Evolutionary conservation across 2,113 vertebrate genomes (phyloP).

Genomic region (Corythaeola cristata): DNA sequence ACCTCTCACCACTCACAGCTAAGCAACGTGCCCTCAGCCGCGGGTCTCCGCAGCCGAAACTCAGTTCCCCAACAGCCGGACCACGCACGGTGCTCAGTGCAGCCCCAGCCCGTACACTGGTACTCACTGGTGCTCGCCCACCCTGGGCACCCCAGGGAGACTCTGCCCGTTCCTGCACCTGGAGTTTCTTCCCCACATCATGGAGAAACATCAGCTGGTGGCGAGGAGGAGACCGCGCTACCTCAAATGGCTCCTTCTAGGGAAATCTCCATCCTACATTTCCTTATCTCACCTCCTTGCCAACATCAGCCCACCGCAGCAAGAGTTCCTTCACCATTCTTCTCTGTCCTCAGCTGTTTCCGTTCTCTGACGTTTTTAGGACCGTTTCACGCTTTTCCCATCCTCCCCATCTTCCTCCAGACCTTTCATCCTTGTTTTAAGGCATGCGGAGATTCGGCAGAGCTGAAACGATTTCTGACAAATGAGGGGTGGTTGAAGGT

Average conservation of each 20-base stretch:
- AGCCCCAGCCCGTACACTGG: neutral
- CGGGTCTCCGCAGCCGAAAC: neutral
- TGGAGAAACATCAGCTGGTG: neutral
- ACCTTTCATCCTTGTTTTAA: neutral
- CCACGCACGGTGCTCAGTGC: fast-evolving
- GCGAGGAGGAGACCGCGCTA: neutral
- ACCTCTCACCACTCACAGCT: neutral
- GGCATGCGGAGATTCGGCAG: fast-evolving
- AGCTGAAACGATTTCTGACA: neutral
- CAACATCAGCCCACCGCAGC: fast-evolving
- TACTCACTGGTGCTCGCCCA: neutral
- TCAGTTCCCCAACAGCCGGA: neutral
- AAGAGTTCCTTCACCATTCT: neutral
- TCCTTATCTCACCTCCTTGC: neutral
- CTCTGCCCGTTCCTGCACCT: neutral
- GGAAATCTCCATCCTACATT: neutral
- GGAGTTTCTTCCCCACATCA: neutral
- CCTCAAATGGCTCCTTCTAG: no score
- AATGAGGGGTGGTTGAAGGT: neutral
- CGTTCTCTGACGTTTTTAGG: neutral
- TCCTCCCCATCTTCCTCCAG: neutral
- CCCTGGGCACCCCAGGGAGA: neutral
- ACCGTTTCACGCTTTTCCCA: neutral
- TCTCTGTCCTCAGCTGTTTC: neutral
- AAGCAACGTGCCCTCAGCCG: neutral